phyloP scores from a whole-genome alignment of 2,888 invertebrate species.

The Antitype chi region DNA sequence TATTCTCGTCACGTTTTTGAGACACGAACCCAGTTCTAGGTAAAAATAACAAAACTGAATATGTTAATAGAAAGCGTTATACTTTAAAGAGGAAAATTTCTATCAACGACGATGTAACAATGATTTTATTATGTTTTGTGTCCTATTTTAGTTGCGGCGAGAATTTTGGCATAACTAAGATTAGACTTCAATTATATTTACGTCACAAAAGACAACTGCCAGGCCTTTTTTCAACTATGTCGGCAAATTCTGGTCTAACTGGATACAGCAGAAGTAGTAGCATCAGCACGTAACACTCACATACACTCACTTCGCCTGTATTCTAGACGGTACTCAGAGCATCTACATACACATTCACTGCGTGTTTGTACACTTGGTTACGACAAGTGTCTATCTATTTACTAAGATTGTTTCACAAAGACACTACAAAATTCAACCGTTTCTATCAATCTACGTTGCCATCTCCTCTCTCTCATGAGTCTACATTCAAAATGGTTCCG shows the following conservation, averaged over 20 bases:
- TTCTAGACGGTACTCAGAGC: too few relatives aligned
- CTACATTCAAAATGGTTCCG: slow-evolving; percentile 39
- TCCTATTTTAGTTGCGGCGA: not conserved
- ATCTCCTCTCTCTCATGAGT: not conserved
- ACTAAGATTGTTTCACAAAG: not conserved
- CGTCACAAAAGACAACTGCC: not conserved
- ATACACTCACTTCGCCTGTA: too few relatives aligned
- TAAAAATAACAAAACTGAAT: not conserved
- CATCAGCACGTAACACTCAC: too few relatives aligned
- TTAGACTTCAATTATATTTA: not conserved
- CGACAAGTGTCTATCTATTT: not conserved
- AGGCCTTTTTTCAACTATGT: not conserved
- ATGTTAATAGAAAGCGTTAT: not conserved
- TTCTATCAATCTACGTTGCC: slow-evolving; percentile 6
- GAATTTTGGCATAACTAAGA: not conserved
- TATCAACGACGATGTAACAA: not conserved
- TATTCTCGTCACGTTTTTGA: not conserved
- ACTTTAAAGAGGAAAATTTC: not conserved
- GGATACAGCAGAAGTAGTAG: not conserved
- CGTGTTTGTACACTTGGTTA: too few relatives aligned
- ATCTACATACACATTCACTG: too few relatives aligned
- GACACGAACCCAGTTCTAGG: too few relatives aligned
- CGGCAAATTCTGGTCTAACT: not conserved
- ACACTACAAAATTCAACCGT: not conserved
- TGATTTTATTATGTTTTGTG: not conserved